Conservation (phyloP, 2,888 invertebrate species). For the Agapetus fuscipes region DNA sequence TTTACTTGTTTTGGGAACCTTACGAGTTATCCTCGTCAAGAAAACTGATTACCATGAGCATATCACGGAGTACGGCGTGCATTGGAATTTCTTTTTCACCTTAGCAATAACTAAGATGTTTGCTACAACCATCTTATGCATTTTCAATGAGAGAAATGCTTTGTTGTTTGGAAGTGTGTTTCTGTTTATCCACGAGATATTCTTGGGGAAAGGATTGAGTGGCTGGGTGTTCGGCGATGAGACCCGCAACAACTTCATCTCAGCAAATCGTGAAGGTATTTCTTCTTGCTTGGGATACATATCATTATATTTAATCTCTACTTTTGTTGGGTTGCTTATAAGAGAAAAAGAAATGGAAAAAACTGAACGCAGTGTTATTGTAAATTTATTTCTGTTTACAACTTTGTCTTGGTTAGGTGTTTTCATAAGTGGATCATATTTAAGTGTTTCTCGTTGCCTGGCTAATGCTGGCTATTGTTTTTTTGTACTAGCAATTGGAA, state of each 20-base stretch:
- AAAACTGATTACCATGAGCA: conserved; percentile 75
- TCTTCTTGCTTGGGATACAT: conserved; percentile 78
- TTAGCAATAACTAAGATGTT: conserved; percentile 73
- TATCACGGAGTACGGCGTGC: conserved; percentile 88
- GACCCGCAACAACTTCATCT: conserved; percentile 50
- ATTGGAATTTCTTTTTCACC: conserved; percentile 98
- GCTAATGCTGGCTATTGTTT: conserved; percentile 75
- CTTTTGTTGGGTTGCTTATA: conserved; percentile 50
- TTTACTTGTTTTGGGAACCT: conserved; percentile 49
- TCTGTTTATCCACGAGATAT: conserved; percentile 54
- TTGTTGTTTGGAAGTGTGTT: conserved; percentile 46
- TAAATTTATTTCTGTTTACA: conserved; percentile 20
- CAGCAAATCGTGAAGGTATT: conserved; percentile 89
- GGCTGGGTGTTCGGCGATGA: conserved; percentile 57
- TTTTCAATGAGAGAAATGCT: conserved; percentile 41
- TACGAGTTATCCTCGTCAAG: conserved; percentile 49
- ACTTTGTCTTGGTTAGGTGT: conserved; percentile 36
- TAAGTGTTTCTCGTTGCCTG: conserved; percentile 65
- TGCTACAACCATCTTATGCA: conserved; percentile 50
- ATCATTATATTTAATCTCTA: conserved; percentile 69
- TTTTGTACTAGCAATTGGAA: conserved; percentile 62
- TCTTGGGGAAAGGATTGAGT: conserved; percentile 53
- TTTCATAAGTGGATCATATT: conserved; percentile 37
- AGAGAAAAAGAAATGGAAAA: conserved; percentile 28
- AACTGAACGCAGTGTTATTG: conserved; percentile 22